phyloP scores from a whole-genome alignment of 2,797 vertebrate genomes.

The Hydrophis major region DNA sequence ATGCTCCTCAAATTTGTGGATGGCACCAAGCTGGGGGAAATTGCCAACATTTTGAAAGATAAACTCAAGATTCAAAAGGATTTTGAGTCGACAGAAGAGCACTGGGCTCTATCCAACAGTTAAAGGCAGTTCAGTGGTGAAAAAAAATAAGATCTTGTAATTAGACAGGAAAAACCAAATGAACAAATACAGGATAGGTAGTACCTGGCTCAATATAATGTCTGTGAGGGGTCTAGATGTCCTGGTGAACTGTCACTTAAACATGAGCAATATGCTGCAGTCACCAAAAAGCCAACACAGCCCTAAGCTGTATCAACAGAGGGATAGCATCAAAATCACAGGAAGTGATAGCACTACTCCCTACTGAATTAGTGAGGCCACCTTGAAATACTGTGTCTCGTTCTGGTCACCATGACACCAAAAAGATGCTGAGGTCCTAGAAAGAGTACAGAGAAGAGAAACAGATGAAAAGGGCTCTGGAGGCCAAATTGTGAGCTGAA shows the following conservation, averaged over 20 bases:
- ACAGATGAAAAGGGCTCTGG: background rate
- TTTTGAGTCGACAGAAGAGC: background rate
- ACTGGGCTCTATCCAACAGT: background rate
- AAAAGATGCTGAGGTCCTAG: background rate
- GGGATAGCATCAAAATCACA: background rate
- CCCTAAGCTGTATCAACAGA: background rate
- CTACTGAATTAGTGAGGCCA: background rate
- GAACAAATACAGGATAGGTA: background rate
- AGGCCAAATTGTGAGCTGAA: background rate
- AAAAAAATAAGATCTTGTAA: background rate
- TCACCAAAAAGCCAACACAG: background rate
- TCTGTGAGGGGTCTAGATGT: background rate
- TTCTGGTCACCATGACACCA: background rate
- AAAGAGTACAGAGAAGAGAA: background rate
- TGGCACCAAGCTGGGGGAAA: background rate
- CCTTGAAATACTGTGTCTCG: background rate
- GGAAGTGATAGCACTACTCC: background rate
- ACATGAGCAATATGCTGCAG: background rate
- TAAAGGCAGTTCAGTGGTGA: background rate
- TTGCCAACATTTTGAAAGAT: background rate
- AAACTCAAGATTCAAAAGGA: background rate
- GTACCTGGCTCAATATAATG: background rate
- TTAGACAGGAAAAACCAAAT: background rate
- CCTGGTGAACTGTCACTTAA: background rate
- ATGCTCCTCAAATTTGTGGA: background rate